These are phyloP conservation scores for Rutilus rutilus DNA, from an alignment of 2,113 vertebrate species.

Conservation along the genomic window DNA sequence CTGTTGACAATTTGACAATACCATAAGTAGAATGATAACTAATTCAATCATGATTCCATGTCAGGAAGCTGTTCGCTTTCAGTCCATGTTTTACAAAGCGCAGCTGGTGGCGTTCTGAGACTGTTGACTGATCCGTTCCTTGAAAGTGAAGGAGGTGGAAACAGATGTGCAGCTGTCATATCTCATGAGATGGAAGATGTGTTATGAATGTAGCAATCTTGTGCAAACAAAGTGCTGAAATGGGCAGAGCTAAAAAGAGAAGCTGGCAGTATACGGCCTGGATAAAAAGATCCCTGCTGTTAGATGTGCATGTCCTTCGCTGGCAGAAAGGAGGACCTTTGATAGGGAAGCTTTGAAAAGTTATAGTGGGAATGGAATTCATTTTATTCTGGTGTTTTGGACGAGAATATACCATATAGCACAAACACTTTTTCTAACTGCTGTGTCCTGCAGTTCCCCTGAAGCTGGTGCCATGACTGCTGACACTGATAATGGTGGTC, in stretches of 20 bases:
- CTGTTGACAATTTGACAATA: constrained; percentile 9
- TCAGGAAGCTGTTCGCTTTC: constrained; percentile 19
- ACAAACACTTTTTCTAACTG: not conserved
- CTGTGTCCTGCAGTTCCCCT: constrained; percentile 22
- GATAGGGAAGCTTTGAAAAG: constrained; percentile 4
- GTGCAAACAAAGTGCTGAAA: constrained; percentile 28
- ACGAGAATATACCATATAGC: not conserved
- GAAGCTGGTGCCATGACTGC: constrained; percentile 15
- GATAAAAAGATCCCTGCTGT: constrained; percentile 5
- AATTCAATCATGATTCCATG: constrained; percentile 16
- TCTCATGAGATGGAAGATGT: constrained; percentile 36
- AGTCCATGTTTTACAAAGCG: constrained; percentile 3
- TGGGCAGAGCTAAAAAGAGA: not conserved
- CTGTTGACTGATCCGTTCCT: constrained; percentile 10
- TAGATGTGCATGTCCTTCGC: not conserved
- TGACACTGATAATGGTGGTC: constrained; percentile 1
- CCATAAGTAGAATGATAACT: constrained; percentile 14
- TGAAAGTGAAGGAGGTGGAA: constrained; percentile 4
- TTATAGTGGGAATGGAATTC: not conserved
- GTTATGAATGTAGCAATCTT: constrained; percentile 32
- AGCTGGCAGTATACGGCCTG: not conserved
- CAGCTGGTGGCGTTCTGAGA: constrained; percentile 21
- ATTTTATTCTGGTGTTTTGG: not conserved
- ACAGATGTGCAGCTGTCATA: constrained; percentile 47
- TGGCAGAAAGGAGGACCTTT: not conserved